phyloP scores from a whole-genome alignment of 2,888 invertebrate genomes.

The Papilio gigon region DNA sequence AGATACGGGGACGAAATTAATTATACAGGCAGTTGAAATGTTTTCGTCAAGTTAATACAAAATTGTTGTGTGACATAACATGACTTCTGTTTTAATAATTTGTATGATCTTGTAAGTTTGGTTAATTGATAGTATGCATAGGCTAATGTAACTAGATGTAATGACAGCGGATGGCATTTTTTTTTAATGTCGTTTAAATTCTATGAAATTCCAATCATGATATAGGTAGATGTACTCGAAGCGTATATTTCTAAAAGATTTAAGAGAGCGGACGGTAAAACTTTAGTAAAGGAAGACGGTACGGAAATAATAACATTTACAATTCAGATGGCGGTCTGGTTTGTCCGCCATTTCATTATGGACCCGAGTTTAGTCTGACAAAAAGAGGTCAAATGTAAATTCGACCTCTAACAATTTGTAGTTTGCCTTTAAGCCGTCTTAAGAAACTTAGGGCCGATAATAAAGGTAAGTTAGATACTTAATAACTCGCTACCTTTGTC shows the following conservation, averaged over 20 bases:
- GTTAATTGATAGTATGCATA: neutral
- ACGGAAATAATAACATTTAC: conserved; percentile 61
- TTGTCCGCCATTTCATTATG: conserved; percentile 57
- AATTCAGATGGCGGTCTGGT: conserved; percentile 58
- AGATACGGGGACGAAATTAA: neutral
- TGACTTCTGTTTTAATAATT: neutral
- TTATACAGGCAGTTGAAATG: neutral
- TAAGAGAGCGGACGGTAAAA: conserved; percentile 36
- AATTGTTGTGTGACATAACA: neutral
- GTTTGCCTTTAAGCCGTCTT: conserved; percentile 38
- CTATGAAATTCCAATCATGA: neutral
- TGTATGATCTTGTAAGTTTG: neutral
- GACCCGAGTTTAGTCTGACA: conserved; percentile 44
- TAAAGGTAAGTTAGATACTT: conserved; percentile 22
- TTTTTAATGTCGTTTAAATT: neutral
- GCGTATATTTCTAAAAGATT: conserved; percentile 8
- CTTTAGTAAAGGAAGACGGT: conserved; percentile 43
- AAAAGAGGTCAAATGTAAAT: conserved; percentile 42
- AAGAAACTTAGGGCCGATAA: neutral
- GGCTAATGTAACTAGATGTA: too few relatives aligned
- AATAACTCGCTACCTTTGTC: conserved; percentile 4
- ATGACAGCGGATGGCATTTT: too few relatives aligned
- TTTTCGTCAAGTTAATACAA: neutral
- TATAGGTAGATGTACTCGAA: conserved; percentile 11
- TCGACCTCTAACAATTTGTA: conserved; percentile 38